Conservation (phyloP, 2,113 vertebrate species). For the Willisornis vidua region DNA sequence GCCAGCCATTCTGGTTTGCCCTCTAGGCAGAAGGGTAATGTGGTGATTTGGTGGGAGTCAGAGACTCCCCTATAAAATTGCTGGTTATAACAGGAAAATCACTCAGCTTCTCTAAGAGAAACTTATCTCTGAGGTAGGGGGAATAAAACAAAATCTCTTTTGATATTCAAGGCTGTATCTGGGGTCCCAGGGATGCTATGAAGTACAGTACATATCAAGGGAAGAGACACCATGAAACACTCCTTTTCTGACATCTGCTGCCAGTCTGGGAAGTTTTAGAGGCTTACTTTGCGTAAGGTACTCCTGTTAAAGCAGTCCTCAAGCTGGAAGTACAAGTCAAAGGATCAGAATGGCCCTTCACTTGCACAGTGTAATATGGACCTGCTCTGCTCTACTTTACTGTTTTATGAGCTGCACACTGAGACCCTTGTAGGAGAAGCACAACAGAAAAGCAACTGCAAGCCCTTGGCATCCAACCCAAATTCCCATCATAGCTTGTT, state of each 20-base stretch:
- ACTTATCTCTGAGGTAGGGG: neutral
- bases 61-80: neutral
- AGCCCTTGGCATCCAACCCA: neutral
- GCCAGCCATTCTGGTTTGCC: neutral
- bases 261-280: neutral
- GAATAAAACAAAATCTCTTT: neutral
- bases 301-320: neutral
- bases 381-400: neutral
- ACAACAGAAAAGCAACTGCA: neutral
- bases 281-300: neutral
- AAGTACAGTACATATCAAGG: neutral
- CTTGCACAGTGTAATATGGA: neutral
- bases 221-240: neutral
- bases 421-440: neutral
- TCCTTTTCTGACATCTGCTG: neutral
- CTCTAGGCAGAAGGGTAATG: neutral
- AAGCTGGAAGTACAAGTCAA: neutral
- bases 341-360: neutral
- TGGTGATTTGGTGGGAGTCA: neutral
- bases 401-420: neutral
- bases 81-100: neutral
- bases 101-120: neutral
- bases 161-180: neutral
- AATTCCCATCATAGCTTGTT: neutral
- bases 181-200: neutral